These are phyloP conservation scores for Camponotus floridanus DNA, from an alignment of 1,140 invertebrate genomes.

Conservation along the genomic window DNA sequence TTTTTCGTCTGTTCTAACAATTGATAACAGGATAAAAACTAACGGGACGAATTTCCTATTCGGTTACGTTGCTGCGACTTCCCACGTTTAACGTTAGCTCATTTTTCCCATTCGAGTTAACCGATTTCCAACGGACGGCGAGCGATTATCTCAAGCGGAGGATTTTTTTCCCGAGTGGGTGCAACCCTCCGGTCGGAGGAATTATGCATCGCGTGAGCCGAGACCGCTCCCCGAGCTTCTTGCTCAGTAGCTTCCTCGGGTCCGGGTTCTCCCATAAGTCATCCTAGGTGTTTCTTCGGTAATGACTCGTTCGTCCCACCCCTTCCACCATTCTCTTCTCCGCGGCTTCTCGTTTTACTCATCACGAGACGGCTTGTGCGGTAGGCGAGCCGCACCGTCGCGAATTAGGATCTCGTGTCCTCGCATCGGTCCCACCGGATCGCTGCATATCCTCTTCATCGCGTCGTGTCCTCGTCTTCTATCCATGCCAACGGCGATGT, in stretches of 20 bases:
- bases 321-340: conserved; percentile 53
- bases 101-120: neutral
- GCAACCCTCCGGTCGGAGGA: conserved; percentile 58
- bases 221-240: conserved; percentile 57
- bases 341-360: conserved; percentile 81
- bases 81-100: neutral
- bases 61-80: neutral
- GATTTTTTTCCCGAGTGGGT: neutral
- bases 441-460: conserved; percentile 29
- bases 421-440: conserved; percentile 1
- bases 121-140: neutral
- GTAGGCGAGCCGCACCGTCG: conserved; percentile 63
- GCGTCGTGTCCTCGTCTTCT: conserved; percentile 18
- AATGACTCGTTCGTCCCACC: conserved; percentile 73
- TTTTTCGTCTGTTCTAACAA: neutral
- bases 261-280: conserved; percentile 76
- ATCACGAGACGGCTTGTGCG: conserved; percentile 48
- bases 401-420: conserved; percentile 64
- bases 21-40: conserved; percentile 13
- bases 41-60: neutral
- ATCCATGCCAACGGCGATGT: conserved; percentile 26
- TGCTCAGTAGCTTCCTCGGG: conserved; percentile 43
- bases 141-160: neutral
- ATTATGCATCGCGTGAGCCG: conserved; percentile 78
- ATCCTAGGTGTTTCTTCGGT: conserved; percentile 80